Evolutionary conservation across 92 coral and sea anemone genomes (phyloP).

Genomic region (Plumapathes pennacea): DNA sequence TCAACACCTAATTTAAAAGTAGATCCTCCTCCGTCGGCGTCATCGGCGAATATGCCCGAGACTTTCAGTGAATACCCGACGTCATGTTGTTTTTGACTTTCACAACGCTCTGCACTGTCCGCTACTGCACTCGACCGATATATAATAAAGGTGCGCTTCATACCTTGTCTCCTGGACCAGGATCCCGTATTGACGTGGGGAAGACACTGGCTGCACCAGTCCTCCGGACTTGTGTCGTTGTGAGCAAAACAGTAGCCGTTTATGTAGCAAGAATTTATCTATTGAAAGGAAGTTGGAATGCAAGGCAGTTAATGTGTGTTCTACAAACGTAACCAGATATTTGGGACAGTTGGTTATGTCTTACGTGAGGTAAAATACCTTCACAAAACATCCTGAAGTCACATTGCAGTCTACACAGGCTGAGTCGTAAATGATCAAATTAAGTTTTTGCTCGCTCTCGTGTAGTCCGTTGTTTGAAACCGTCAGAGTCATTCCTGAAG

Average conservation of each 20-base stretch:
- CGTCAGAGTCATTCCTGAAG: constrained; percentile 31
- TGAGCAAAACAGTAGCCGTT: constrained; percentile 46
- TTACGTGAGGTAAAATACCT: constrained; percentile 3
- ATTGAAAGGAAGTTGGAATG: neutral
- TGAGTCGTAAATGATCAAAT: constrained; percentile 27
- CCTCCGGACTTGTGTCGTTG: constrained; percentile 26
- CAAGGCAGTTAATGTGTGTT: neutral
- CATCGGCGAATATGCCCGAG: no score
- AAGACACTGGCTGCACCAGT: constrained; percentile 55
- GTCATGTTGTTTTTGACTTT: no score
- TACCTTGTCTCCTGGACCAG: constrained; percentile 50
- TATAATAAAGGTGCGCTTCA: no score
- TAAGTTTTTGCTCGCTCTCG: constrained; percentile 15
- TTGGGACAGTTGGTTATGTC: neutral
- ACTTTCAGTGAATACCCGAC: no score
- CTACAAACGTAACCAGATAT: neutral
- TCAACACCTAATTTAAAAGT: no score
- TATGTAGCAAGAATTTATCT: constrained; percentile 23
- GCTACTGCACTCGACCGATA: no score
- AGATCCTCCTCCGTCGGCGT: no score
- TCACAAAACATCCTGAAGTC: constrained; percentile 18
- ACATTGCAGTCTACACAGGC: constrained; percentile 37
- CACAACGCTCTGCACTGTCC: no score
- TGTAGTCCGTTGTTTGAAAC: constrained; percentile 38
- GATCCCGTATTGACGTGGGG: constrained; percentile 17